Evolutionary conservation across 2,797 vertebrate species (phyloP), one percentile per base, ranked within the genome.

Genomic region (Orestias chungarensis): DNA sequence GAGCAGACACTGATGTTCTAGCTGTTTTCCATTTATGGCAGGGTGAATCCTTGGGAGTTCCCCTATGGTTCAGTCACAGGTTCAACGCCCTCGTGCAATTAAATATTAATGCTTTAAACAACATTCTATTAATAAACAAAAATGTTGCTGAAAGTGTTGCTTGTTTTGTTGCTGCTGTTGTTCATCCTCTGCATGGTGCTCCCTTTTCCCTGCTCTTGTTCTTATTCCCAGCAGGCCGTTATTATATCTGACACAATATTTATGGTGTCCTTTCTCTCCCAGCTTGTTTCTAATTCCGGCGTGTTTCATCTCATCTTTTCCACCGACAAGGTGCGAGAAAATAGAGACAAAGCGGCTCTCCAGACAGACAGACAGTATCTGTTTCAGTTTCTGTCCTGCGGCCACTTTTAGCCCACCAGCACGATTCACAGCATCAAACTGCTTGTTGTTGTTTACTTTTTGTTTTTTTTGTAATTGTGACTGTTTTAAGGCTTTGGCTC

Each of bases 281-380:
- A 23, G 74, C 67, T 81, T 71, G 40, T 75, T 62, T 87, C 81
- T 84, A 73, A 84, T 85, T 81, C 44, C 54, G 78, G 17, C 3
- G 0, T 0, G 66, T 76, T 62, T 83, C 44, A 78, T 86, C 78
- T 87, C 78, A 68, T 66, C 75, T 76, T 79, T 62, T 69, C 64
- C 33, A 33, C 83, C 69, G 83, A 64, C 78, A 64, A 47, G 64
- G 72, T 75, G 78, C 40, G 76, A 85, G 83, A 80, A 89, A 91
- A 89, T 77, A 80, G 80, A 31, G 70, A 79, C 75, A 62, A 59
- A 86, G 82, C 71, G 27, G 38, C 44, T 82, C 77, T 78, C 44
- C 78, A 78, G 69, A 72, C 79, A 68, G 52, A n/a, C n/a, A n/a
- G n/a, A n/a, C 72, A 68, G 64, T 27, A 76, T 84, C 77, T 9